Conservation (phyloP, 1,140 invertebrate genomes). For the Bathynomus jamesi region DNA sequence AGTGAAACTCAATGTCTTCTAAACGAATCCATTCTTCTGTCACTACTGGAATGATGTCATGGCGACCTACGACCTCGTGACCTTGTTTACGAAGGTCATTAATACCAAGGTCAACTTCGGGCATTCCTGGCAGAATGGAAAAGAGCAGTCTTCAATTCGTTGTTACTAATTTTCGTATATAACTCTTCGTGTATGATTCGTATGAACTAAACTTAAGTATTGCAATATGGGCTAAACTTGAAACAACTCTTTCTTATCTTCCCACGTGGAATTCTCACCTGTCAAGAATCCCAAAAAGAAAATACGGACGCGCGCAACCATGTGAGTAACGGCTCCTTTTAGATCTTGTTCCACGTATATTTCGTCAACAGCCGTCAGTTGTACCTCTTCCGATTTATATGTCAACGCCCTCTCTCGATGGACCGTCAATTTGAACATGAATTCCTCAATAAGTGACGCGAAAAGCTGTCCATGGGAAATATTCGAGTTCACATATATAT, state of each 20-base stretch:
- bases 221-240: no score
- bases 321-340: conserved; percentile 73
- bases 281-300: conserved; percentile 88
- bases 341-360: conserved; percentile 86
- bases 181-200: no score
- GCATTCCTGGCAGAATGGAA: conserved; percentile 61
- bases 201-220: no score
- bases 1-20: conserved; percentile 90
- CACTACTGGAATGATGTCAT: conserved; percentile 98
- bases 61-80: conserved; percentile 94
- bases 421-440: conserved; percentile 70
- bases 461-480: no score
- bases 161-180: no score
- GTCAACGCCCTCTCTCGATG: conserved; percentile 80
- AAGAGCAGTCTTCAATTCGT: no score
- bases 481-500: no score
- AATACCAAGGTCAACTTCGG: conserved; percentile 92
- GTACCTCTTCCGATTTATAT: conserved; percentile 97
- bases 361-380: conserved; percentile 95
- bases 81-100: conserved; percentile 95
- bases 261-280: no score
- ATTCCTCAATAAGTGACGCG: conserved; percentile 31
- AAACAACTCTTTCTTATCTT: no score
- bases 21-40: conserved; percentile 99
- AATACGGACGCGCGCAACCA: conserved; percentile 87